Base-by-base conservation (phyloP, 2,113 vertebrate genomes). In the Anguilla japonica region DNA sequence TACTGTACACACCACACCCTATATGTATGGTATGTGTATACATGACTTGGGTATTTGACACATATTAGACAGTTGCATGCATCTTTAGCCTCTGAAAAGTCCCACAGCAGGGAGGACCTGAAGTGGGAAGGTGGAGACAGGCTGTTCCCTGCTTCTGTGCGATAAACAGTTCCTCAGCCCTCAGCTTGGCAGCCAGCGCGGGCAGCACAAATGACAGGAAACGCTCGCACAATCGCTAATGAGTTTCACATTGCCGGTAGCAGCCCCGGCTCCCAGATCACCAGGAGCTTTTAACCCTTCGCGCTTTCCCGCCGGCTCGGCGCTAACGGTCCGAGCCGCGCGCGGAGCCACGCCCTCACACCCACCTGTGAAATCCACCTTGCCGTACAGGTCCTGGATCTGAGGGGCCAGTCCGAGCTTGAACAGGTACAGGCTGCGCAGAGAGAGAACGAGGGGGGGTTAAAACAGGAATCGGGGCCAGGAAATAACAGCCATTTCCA, bases 311-410 rank as follows among this genome's bases (percentile, higher is more conserved):
- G 29, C 56, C 83, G 80, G 56, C 34, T 29, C 40, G 39, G 34
- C 11, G 40, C 50, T 20, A 67, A 18, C 29, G 56, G 71, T 18
- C 20, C 50, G 4, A 5, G 22, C 41, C 40, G 39, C 1, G 6
- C 3, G 20, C n/a, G n/a, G 26, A 50, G 50, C 20, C 34, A n/a
- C 26, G 5, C 41, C 83, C 57, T 46, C 41, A 26, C 71, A 85
- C 95, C 97, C 92, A 99, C 98, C 98, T 93, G 98, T 99, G 92
- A 99, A 99, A 91, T 97, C 98, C 8, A 99, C 98, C 91, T 99
- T 99, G 87, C 98, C 98, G 80, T 99, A 99, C 41, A 99, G 96
- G 91, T 99, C 98, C 93, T 99, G 97, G 91, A 99, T 99, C 94
- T 99, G 98, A 0, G 98, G 98, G 0, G 98, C 98, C 88, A 99